phyloP scores from a whole-genome alignment of 2,113 vertebrate species.

The Carettochelys insculpta region DNA sequence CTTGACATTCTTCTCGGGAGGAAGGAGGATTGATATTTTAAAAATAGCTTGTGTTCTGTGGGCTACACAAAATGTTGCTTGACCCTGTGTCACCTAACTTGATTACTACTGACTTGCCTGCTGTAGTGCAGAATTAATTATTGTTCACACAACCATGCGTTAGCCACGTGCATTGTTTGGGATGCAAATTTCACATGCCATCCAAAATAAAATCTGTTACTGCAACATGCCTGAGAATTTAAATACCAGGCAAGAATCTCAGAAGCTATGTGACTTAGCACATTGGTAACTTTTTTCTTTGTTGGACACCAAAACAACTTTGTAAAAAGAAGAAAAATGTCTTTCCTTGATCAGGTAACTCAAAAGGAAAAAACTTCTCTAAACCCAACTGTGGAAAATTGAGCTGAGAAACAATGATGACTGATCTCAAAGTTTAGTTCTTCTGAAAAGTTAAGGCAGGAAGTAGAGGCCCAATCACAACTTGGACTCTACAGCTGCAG shows the following conservation, averaged over 20 bases:
- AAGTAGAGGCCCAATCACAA: background rate
- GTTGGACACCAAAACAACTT: slow-evolving; percentile 4
- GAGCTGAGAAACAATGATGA: background rate
- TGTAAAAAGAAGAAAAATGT: background rate
- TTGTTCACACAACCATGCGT: accelerated
- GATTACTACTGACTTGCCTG: background rate
- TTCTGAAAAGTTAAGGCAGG: background rate
- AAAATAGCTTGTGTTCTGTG: slow-evolving; percentile 17
- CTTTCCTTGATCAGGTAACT: background rate
- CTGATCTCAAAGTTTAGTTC: background rate
- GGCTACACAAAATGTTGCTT: slow-evolving; percentile 30
- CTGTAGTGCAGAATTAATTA: background rate
- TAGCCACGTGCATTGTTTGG: background rate
- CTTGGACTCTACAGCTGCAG: background rate
- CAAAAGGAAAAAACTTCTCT: background rate
- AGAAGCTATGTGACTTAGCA: background rate
- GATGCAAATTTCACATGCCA: slow-evolving; percentile 14
- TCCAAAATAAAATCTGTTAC: background rate
- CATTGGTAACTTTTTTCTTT: background rate
- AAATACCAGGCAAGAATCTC: background rate
- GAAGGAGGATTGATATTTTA: background rate
- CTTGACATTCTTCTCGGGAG: background rate
- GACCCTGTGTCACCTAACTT: background rate
- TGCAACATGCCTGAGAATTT: background rate
- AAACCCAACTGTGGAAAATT: background rate